These are phyloP conservation scores for Sminthopsis crassicaudata DNA, from an alignment of 2,113 vertebrate genomes.

Conservation along the genomic window DNA sequence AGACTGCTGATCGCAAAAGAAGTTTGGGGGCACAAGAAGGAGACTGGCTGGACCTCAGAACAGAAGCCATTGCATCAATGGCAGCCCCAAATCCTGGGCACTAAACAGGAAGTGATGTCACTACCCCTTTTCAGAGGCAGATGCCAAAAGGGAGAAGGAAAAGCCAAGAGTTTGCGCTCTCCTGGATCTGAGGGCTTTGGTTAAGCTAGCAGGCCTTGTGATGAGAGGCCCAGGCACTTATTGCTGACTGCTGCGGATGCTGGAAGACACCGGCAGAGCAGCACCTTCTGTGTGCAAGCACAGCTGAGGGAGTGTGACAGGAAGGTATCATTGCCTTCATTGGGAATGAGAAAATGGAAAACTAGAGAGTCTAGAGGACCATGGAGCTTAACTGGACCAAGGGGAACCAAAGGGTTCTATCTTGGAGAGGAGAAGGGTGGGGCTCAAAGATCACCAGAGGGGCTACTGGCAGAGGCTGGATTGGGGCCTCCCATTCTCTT, in stretches of 20 bases:
- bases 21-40: conserved; percentile 53
- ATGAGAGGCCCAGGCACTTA: conserved; percentile 27
- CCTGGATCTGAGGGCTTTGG: conserved; percentile 25
- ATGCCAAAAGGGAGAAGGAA: conserved; percentile 11
- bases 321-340: neutral
- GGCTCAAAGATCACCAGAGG: no score
- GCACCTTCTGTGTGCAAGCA: neutral
- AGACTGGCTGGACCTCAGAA: conserved; percentile 43
- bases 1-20: conserved; percentile 50
- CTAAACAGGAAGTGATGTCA: conserved; percentile 55
- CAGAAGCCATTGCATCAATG: conserved; percentile 49
- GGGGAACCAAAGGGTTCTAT: no score
- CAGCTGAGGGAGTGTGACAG: neutral
- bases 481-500: neutral
- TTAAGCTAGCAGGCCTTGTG: conserved; percentile 42
- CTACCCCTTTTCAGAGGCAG: conserved; percentile 46
- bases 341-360: neutral
- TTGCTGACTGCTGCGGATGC: neutral
- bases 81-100: conserved; percentile 40
- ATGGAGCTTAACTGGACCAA: neutral
- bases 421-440: no score
- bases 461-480: neutral
- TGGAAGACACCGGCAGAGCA: neutral
- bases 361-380: neutral
- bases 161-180: conserved; percentile 31